A percentile compares a stretch with the other conserved stretches of the same genome.
Evolutionary conservation across 2,797 vertebrate genomes (phyloP).

Genomic region (Phyllotis vaccarum): DNA sequence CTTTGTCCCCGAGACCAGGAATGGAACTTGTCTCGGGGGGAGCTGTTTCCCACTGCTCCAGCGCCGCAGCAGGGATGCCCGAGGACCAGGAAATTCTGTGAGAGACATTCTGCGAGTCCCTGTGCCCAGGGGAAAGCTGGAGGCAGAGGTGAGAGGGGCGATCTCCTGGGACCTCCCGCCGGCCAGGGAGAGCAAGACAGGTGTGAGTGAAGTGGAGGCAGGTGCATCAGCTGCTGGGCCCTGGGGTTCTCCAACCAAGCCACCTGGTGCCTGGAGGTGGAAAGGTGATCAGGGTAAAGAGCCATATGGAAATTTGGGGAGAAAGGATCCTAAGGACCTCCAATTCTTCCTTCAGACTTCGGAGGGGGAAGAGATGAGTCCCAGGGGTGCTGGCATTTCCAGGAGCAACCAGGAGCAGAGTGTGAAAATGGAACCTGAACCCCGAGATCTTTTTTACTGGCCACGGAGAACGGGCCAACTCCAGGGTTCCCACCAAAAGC

Average conservation of each 20-base stretch:
- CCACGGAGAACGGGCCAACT: constrained; percentile 71
- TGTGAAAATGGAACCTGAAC: constrained; percentile 18
- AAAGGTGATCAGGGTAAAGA: constrained; percentile 41
- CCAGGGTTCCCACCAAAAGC: constrained; percentile 46
- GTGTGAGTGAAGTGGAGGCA: constrained; percentile 12
- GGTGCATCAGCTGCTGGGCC: neutral
- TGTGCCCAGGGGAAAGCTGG: constrained; percentile 9
- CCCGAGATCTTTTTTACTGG: constrained; percentile 73
- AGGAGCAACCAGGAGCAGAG: constrained; percentile 52
- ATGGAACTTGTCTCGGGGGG: constrained; percentile 61
- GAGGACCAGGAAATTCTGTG: constrained; percentile 24
- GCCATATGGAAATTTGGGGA: neutral
- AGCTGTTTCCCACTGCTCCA: constrained; percentile 49
- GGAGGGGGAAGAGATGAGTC: constrained; percentile 53
- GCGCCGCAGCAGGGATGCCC: constrained; percentile 51
- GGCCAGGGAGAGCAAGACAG: neutral
- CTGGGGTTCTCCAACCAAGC: constrained; percentile 44
- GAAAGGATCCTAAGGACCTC: constrained; percentile 50
- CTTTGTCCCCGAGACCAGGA: constrained; percentile 35
- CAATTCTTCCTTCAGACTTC: constrained; percentile 69
- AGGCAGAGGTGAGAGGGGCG: neutral
- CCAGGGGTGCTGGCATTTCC: neutral
- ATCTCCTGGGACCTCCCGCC: constrained; percentile 41
- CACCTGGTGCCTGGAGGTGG: constrained; percentile 57
- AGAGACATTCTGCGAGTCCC: constrained; percentile 3